These are phyloP conservation scores for Dipodomys stephensi DNA, from an alignment of 2,113 vertebrate species.

Conservation along the genomic window DNA sequence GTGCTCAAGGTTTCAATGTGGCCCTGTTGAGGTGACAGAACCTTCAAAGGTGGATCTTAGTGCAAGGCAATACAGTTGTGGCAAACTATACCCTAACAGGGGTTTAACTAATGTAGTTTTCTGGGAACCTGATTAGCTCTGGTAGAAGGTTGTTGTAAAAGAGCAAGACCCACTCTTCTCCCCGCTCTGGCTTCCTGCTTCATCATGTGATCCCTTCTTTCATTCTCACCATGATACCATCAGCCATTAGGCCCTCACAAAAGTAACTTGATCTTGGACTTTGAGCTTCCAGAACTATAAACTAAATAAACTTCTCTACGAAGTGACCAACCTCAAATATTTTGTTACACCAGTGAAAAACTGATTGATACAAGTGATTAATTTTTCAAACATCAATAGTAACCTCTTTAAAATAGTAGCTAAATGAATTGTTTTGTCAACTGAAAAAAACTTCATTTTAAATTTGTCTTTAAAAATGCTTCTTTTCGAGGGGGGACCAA, in stretches of 20 bases:
- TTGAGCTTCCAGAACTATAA: not conserved
- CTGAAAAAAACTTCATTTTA: not conserved
- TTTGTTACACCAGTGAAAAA: not conserved
- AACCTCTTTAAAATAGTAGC: slow-evolving; percentile 29
- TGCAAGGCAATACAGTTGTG: not conserved
- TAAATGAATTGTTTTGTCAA: not conserved
- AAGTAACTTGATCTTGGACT: not conserved
- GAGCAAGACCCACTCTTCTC: not conserved
- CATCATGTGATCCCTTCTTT: no score
- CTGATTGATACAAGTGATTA: not conserved
- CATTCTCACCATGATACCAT: no score
- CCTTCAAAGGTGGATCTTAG: not conserved
- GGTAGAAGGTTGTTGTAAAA: not conserved
- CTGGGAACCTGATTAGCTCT: not conserved
- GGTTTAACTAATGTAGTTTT: not conserved
- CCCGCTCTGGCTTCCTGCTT: not conserved
- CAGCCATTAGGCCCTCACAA: not conserved
- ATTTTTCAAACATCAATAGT: not conserved
- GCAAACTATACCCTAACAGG: not conserved
- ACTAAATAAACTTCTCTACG: not conserved
- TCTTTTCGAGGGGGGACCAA: no score
- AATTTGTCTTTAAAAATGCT: not conserved
- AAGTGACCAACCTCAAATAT: not conserved
- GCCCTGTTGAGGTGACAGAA: not conserved
- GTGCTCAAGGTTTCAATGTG: not conserved